These are phyloP conservation scores for Paedocypris micromegethes DNA, from an alignment of 2,797 vertebrate genomes.

Conservation along the genomic window DNA sequence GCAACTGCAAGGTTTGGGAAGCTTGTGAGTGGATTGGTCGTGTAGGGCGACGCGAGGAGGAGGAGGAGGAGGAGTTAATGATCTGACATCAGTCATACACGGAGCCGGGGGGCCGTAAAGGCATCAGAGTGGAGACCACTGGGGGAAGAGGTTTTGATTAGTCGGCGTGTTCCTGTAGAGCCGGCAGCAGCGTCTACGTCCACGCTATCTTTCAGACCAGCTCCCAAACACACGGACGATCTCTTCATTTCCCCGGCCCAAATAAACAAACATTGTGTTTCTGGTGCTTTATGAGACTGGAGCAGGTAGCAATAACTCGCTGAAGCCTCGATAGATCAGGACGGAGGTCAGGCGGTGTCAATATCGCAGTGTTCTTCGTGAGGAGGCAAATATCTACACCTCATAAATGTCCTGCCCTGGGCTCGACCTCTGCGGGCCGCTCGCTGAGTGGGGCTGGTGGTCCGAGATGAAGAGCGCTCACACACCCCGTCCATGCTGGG, in stretches of 20 bases:
- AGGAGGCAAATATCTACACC: conserved; percentile 47
- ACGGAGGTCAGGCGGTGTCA: conserved; percentile 31
- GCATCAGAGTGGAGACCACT: conserved; percentile 53
- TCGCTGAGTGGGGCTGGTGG: conserved; percentile 41
- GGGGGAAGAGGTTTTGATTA: conserved; percentile 29
- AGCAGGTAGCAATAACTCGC: conserved; percentile 11
- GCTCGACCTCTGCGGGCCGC: conserved; percentile 49
- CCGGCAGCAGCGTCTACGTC: not conserved
- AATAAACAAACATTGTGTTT: conserved; percentile 14
- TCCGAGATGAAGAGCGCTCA: conserved; percentile 39
- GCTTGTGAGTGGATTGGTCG: not conserved
- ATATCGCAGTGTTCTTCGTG: conserved; percentile 34
- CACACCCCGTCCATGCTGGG: conserved; percentile 42
- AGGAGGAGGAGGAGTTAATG: conserved; percentile 22
- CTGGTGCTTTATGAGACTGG: not conserved
- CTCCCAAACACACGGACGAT: not conserved
- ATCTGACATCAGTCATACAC: conserved; percentile 24
- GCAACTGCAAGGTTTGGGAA: conserved; percentile 4
- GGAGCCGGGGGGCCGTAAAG: not conserved
- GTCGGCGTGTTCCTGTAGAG: conserved; percentile 10
- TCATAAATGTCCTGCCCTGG: conserved; percentile 51
- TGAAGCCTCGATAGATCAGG: conserved; percentile 24
- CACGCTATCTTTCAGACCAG: not conserved
- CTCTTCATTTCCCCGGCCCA: not conserved
- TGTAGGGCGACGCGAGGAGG: conserved; percentile 24